A percentile compares a stretch with the other conserved stretches of the same genome.
Evolutionary conservation across 2,888 invertebrate genomes (phyloP).

Genomic region (Allacma fusca): DNA sequence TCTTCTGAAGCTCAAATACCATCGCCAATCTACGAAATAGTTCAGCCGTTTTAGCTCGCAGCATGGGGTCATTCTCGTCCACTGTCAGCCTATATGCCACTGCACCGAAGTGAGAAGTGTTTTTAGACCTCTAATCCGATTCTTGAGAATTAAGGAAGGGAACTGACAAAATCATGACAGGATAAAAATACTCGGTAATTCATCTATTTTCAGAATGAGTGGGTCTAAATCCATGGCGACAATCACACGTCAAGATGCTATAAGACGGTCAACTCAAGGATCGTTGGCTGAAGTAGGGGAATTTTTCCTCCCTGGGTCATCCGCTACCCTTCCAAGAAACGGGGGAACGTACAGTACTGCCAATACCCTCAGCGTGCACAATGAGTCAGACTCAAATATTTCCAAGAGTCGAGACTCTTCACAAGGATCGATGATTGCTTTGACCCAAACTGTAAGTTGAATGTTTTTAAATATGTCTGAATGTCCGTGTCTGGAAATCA

Average conservation of each 20-base stretch:
- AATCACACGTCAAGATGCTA: conserved; percentile 21
- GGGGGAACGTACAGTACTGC: conserved; percentile 47
- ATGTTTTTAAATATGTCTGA: too few relatives aligned
- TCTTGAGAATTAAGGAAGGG: too few relatives aligned
- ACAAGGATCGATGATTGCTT: conserved; percentile 49
- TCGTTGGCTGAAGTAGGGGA: conserved; percentile 1
- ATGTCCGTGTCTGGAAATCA: too few relatives aligned
- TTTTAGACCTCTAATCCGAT: too few relatives aligned
- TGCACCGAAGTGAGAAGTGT: conserved; percentile 16
- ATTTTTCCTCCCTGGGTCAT: not conserved
- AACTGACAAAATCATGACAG: too few relatives aligned
- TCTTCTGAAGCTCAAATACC: too few relatives aligned
- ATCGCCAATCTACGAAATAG: not conserved
- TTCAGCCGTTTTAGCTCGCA: conserved; percentile 37
- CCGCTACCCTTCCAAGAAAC: conserved; percentile 55
- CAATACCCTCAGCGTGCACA: conserved; percentile 23
- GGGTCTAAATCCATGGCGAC: conserved; percentile 26
- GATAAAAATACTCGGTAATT: too few relatives aligned
- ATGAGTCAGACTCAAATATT: not conserved
- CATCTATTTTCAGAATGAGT: conserved; percentile 30
- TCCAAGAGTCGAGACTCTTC: conserved; percentile 34
- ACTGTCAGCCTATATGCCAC: conserved; percentile 50
- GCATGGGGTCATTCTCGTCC: conserved; percentile 52
- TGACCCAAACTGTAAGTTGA: conserved; percentile 56
- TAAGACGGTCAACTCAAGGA: conserved; percentile 14